Evolutionary conservation across 2,797 vertebrate species (phyloP), one percentile per base, ranked within the genome.

Genomic region (Anguilla obscura): DNA sequence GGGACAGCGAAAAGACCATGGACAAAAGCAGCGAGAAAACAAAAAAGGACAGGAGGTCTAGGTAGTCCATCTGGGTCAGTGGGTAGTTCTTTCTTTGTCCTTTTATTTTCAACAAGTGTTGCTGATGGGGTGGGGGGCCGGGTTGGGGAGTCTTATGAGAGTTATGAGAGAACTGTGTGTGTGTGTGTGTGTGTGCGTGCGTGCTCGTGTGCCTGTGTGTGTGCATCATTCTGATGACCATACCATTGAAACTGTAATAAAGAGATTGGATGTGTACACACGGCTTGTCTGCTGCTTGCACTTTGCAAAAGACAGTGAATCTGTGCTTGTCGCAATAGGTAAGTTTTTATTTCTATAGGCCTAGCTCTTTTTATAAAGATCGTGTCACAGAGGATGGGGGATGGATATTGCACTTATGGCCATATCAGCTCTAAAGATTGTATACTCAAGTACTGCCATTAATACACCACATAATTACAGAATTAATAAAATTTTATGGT

Each of bases 1-100:
- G 98, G 89, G 98, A 99, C 96, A 99, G 94, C 88, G 98, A 99
- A 96, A 99, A 99, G 95, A 99, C 98, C 0, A 99, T 99, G 98
- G 98, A 98, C 97, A 99, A 97, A 96, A 98, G 96, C 94, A 95
- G 97, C 90, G 98, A 99, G 93, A 98, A 98, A 95, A 97, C 97
- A 94, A 98, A 97, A 96, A 99, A 99, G 90, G 98, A 99, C 90
- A 97, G 98, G 86, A 93, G 98, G 92, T 98, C 98, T 66, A 99
- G 98, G 97, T 99, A 99, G 98, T 98, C 69, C 10, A 14, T 12
- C 69, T 71, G 69, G 94, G 93, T 66, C 52, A 7, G 74, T 16
- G 86, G 30, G 60, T 21, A 16, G 14, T 9, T 58, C 21, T 48
- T 24, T 87, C 48, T 24, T 21, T 10, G 21, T 54, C 82, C 63